phyloP scores from a whole-genome alignment of 2,113 vertebrate genomes.

The Myotis lucifugus region DNA sequence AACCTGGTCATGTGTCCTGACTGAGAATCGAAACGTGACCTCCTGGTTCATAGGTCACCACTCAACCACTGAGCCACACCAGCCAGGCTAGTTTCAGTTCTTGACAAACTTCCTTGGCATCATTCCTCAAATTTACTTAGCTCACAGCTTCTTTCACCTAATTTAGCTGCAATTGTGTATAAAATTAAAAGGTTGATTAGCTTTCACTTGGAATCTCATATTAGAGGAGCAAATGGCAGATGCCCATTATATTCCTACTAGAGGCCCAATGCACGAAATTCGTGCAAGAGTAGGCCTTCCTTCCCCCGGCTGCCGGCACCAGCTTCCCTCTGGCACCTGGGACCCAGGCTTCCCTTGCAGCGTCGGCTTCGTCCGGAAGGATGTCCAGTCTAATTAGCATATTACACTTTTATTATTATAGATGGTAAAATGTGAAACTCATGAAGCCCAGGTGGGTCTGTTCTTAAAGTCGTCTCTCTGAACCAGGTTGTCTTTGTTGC shows the following conservation, averaged over 20 bases:
- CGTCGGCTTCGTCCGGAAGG: accelerated
- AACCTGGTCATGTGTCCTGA: too few species aligned
- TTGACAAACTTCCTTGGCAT: constrained; percentile 29
- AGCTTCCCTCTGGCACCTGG: too few species aligned
- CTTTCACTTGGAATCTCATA: constrained; percentile 16
- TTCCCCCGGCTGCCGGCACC: too few species aligned
- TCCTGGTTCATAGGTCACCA: too few species aligned
- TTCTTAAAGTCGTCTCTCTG: neutral
- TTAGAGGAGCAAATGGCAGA: neutral
- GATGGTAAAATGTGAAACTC: constrained; percentile 6
- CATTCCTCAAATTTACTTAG: neutral
- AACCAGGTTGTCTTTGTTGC: neutral
- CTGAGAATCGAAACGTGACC: too few species aligned
- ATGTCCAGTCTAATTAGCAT: too few species aligned
- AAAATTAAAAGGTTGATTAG: constrained; percentile 8
- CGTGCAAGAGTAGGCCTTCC: too few species aligned
- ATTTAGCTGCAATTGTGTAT: neutral
- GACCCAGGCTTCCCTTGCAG: too few species aligned
- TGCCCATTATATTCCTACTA: neutral
- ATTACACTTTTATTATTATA: too few species aligned
- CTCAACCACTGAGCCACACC: too few species aligned
- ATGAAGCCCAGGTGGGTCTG: neutral
- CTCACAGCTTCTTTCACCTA: constrained; percentile 32
- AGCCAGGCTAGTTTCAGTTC: neutral
- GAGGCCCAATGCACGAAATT: too few species aligned